Evolutionary conservation across 1,140 invertebrate species (phyloP), one percentile per base, ranked within the genome.

Genomic region (Drosophila kurseongensis): DNA sequence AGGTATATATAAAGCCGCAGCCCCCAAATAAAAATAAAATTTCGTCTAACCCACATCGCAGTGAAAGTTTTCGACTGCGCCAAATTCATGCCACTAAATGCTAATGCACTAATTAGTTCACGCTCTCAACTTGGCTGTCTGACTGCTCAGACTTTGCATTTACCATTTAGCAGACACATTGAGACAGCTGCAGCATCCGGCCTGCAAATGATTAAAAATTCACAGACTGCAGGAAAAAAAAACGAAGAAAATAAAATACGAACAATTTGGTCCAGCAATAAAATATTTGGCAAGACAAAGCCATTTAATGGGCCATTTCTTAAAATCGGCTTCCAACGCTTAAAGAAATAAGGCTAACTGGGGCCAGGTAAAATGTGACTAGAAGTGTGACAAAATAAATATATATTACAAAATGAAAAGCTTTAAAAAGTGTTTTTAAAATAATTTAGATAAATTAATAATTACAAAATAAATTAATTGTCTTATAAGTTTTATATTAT

Each of bases 71-170:
- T 61, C 80, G 58, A 44, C 61, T 60, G 48, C 13, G 18, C 57
- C 40, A 36, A 74, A 74, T 48, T 74, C 48, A 54, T 56, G 71
- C 47, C 78, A 54, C 59, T 62, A 67, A 83, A 76, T 88, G 71
- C 66, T 86, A 76, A 83, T 86, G 62, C 84, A 83, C 84, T 88
- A 88, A 88, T 88, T 88, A 89, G 83, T 71, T 86, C 52, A 56
- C 56, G 67, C 74, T 81, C 72, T 80, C 45, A 72, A 65, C 63
- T 71, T 50, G 62, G 32, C 48, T 61, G 73, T 76, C 61, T 55
- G 65, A 40, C 41, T 76, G 73, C 55, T 76, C 56, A 54, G 62
- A 67, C 50, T 68, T 32, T 41, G 42, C 55, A 61, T 41, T 45
- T 48, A 40, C 27, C 18, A 44, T 58, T 60, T 62, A 13, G 48